Evolutionary conservation across 2,113 vertebrate genomes (phyloP), one percentile per base, ranked within the genome.

Genomic region (Eptesicus fuscus): DNA sequence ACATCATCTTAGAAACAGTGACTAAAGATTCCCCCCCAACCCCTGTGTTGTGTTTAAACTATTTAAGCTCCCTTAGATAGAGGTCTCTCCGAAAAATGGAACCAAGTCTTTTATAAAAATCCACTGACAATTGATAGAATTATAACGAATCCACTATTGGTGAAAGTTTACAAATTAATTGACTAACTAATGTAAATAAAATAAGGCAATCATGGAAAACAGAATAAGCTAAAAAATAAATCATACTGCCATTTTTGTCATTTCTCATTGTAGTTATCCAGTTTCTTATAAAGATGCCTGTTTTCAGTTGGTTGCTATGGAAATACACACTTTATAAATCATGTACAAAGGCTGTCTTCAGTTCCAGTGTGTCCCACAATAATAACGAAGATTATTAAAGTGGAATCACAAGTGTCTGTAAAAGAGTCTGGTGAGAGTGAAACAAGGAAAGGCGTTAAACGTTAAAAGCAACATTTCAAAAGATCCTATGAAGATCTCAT

Each of bases 361-460:
- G 94, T 96, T 95, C 91, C 78, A 85, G 92, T 88, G 40, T 91
- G 88, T 35, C 20, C 63, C 28, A 28, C 92, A 97, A 97, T 96
- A 95, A 96, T 95, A 95, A 97, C 97, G 92, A 80, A 93, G 85
- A 96, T 97, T 94, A 97, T 96, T 96, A 96, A 97, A 96, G 73
- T 93, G 40, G 35, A 97, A 47, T 89, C 30, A 1, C 65, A 90
- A 67, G 76, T 82, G 70, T 92, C 65, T 93, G 84, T 61, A 85
- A 92, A 84, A 74, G 59, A 94, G 37, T 92, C 76, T 93, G 40
- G 71, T 25, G 61, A 96, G 87, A 78, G 37, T 47, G 32, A 80
- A 95, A 92, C 82, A 92, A 83, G 0, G 13, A 95, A 95, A 95
- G 65, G 40, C 1, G 7, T 95, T 95, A 91, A 96, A 96, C 77